Percentiles rank a stretch among this genome's conserved stretches.
Evolutionary conservation across 1,140 invertebrate species (phyloP).

Genomic region (Scaptodrosophila lebanonensis): DNA sequence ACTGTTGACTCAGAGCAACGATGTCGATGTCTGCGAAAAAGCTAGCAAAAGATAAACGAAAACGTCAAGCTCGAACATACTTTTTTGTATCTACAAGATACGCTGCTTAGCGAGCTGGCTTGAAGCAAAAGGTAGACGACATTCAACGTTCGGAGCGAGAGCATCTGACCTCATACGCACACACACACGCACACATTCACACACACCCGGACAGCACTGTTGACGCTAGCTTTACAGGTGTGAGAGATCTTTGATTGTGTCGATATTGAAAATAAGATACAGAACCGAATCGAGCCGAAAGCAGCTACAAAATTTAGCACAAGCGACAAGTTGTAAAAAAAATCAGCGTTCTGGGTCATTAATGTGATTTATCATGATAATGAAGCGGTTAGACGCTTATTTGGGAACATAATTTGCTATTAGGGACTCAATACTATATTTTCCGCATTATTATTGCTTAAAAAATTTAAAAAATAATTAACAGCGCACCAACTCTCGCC

Average conservation of each 20-base stretch:
- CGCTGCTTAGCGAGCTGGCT: slow-evolving; percentile 49
- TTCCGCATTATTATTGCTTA: too few relatives aligned
- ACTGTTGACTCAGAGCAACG: slow-evolving; percentile 21
- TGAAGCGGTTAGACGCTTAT: too few relatives aligned
- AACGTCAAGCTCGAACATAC: slow-evolving; percentile 21
- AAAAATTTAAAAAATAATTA: too few relatives aligned
- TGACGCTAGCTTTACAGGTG: slow-evolving; percentile 8
- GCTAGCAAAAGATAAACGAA: slow-evolving; percentile 42
- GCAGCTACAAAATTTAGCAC: neutral
- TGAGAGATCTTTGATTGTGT: neutral
- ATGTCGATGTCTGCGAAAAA: slow-evolving; percentile 46
- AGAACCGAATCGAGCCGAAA: slow-evolving; percentile 3
- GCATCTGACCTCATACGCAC: slow-evolving; percentile 45
- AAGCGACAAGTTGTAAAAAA: too few relatives aligned
- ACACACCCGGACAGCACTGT: slow-evolving; percentile 2
- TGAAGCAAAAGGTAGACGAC: slow-evolving; percentile 61
- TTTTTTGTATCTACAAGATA: slow-evolving; percentile 29
- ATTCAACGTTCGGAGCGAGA: slow-evolving; percentile 34
- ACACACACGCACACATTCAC: slow-evolving; percentile 9
- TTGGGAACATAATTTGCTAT: too few relatives aligned
- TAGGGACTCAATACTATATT: too few relatives aligned
- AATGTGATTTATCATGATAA: too few relatives aligned
- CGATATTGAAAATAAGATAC: slow-evolving; percentile 1
- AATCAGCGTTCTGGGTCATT: too few relatives aligned
- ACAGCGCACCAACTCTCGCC: too few relatives aligned